A percentile compares a stretch with the other conserved stretches of the same genome.
Evolutionary conservation across 2,888 invertebrate species (phyloP).

Genomic region (Drosophila suboccidentalis): DNA sequence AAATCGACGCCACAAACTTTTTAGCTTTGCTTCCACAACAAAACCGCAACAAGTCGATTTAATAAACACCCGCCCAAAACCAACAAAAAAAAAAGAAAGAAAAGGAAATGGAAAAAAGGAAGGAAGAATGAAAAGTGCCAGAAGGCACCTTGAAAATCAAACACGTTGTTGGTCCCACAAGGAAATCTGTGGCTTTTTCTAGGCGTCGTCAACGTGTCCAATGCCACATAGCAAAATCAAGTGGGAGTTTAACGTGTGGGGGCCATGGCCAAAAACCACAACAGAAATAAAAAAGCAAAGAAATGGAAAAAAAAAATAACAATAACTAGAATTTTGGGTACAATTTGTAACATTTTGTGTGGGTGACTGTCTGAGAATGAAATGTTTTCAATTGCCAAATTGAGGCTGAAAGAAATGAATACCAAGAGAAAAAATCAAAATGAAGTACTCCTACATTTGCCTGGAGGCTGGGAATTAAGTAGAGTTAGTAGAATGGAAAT

Average conservation of each 20-base stretch:
- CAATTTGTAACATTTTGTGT: constrained; percentile 64
- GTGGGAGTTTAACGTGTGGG: constrained; percentile 25
- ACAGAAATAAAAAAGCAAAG: constrained; percentile 17
- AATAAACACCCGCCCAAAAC: constrained; percentile 56
- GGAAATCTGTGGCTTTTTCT: constrained; percentile 51
- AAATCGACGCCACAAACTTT: constrained; percentile 57
- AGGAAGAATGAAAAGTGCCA: constrained; percentile 32
- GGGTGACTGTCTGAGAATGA: constrained; percentile 45
- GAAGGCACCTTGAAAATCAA: constrained; percentile 67
- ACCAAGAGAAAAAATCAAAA: constrained; percentile 25
- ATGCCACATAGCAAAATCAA: constrained; percentile 34
- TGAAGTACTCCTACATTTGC: constrained; percentile 15
- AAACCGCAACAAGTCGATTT: constrained; percentile 69
- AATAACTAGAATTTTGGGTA: constrained; percentile 42
- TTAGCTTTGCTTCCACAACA: constrained; percentile 15
- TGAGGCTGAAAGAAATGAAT: constrained; percentile 46
- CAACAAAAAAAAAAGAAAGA: constrained; percentile 11
- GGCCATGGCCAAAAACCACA: constrained; percentile 37
- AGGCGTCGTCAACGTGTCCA: constrained; percentile 45
- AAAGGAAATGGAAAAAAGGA: background rate
- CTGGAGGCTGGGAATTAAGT: constrained; percentile 27
- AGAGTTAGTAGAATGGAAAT: background rate
- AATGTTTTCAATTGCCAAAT: constrained; percentile 67
- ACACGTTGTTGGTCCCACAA: constrained; percentile 40
- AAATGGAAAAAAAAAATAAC: constrained; percentile 16